Evolutionary conservation across 2,888 invertebrate genomes (phyloP).

Genomic region (Scotopteryx bipunctaria): DNA sequence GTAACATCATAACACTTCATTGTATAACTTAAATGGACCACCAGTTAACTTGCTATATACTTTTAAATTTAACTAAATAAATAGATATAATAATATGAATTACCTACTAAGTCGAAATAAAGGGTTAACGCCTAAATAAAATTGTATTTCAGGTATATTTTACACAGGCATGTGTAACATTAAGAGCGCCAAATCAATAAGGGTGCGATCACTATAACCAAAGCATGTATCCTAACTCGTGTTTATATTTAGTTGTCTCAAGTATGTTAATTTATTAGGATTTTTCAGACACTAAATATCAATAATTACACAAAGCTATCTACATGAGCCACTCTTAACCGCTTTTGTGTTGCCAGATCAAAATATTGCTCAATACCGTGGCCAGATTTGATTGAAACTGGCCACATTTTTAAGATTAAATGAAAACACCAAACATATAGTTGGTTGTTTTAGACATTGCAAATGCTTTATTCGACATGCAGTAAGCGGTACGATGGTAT

Average conservation of each 20-base stretch:
- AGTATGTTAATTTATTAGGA: constrained; percentile 54
- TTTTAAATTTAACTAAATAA: constrained; percentile 65
- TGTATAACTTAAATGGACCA: constrained; percentile 39
- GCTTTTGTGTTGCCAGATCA: constrained; percentile 54
- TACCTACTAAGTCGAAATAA: constrained; percentile 67
- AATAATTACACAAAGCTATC: constrained; percentile 83
- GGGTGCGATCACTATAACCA: constrained; percentile 61
- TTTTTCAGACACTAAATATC: constrained; percentile 77
- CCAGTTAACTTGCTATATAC: constrained; percentile 38
- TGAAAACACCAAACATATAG: constrained; percentile 19
- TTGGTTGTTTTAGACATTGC: constrained; percentile 3
- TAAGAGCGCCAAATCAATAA: constrained; percentile 64
- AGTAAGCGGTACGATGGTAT: constrained; percentile 29
- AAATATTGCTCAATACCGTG: constrained; percentile 24
- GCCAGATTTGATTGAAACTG: constrained; percentile 32
- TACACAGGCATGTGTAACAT: constrained; percentile 57
- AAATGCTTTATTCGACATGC: constrained; percentile 18
- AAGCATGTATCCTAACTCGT: constrained; percentile 54
- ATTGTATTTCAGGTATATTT: constrained; percentile 60
- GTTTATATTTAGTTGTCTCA: constrained; percentile 54
- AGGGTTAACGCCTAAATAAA: constrained; percentile 46
- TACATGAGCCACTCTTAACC: constrained; percentile 77
- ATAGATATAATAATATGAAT: constrained; percentile 76
- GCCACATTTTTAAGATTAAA: constrained; percentile 18
- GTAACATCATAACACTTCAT: constrained; percentile 28